phyloP scores from a whole-genome alignment of 2,797 vertebrate species.

The Amniataba percoides region DNA sequence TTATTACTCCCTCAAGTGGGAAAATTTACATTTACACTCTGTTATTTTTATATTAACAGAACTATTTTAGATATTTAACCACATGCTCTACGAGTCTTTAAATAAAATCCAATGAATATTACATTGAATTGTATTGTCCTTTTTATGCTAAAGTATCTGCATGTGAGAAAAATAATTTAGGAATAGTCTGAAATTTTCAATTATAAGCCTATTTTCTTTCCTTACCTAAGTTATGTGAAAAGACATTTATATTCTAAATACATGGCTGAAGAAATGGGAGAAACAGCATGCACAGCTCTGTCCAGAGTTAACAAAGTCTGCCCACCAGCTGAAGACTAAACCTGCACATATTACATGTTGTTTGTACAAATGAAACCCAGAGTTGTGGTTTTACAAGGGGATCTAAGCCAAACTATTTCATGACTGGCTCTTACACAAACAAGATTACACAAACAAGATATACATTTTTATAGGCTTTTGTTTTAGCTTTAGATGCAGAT shows the following conservation, averaged over 20 bases:
- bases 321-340: no score
- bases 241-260: not conserved
- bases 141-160: not conserved
- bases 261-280: not conserved
- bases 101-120: conserved; percentile 1
- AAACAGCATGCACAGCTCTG: not conserved
- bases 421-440: no score
- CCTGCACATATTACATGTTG: no score
- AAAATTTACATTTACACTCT: no score
- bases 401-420: no score
- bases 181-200: not conserved
- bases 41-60: no score
- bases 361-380: no score
- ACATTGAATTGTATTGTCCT: not conserved
- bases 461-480: no score
- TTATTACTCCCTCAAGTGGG: no score
- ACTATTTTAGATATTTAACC: conserved; percentile 1
- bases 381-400: no score
- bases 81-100: not conserved
- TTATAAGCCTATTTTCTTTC: not conserved
- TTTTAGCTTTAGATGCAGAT: no score
- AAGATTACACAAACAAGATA: no score
- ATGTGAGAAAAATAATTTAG: not conserved
- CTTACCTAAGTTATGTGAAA: not conserved
- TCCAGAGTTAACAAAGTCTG: not conserved